phyloP scores from a whole-genome alignment of 2,797 vertebrate species.

The Neomorphus geoffroyi region DNA sequence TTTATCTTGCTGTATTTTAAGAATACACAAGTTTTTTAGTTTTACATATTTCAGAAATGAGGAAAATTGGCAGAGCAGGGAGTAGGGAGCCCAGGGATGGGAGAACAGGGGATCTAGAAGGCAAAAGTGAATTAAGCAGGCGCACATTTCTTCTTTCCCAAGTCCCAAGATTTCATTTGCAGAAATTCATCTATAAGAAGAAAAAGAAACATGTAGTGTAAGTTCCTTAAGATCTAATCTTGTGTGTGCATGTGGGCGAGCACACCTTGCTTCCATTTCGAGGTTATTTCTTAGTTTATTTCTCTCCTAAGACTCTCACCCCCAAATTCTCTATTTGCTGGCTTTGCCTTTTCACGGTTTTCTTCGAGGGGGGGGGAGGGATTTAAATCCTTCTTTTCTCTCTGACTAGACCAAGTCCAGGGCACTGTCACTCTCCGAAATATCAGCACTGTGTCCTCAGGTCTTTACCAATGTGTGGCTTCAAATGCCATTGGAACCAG shows the following conservation, averaged over 20 bases:
- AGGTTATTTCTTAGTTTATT: slow-evolving; percentile 53
- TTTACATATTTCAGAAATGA: background rate
- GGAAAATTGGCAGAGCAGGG: background rate
- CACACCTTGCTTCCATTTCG: slow-evolving; percentile 1
- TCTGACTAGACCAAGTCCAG: slow-evolving; percentile 91
- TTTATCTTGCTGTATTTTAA: background rate
- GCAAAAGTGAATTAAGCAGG: background rate
- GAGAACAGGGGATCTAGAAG: background rate
- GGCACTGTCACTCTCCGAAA: slow-evolving; percentile 94
- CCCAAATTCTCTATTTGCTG: slow-evolving; percentile 37
- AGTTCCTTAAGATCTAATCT: slow-evolving; percentile 64
- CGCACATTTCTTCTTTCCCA: background rate
- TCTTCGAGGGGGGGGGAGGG: background rate
- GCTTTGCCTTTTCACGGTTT: slow-evolving; percentile 50
- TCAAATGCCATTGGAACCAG: slow-evolving; percentile 94
- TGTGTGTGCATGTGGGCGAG: background rate
- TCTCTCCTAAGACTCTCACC: slow-evolving; percentile 41
- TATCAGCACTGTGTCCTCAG: slow-evolving; percentile 91
- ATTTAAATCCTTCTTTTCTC: slow-evolving; percentile 61
- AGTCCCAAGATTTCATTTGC: slow-evolving; percentile 32
- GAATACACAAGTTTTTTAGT: background rate
- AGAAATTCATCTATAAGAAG: slow-evolving; percentile 14
- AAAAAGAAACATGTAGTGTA: slow-evolving; percentile 36
- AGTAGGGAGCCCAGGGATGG: background rate
- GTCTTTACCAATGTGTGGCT: slow-evolving; percentile 94